phyloP scores from a whole-genome alignment of 2,797 vertebrate species.

The Varecia variegata region DNA sequence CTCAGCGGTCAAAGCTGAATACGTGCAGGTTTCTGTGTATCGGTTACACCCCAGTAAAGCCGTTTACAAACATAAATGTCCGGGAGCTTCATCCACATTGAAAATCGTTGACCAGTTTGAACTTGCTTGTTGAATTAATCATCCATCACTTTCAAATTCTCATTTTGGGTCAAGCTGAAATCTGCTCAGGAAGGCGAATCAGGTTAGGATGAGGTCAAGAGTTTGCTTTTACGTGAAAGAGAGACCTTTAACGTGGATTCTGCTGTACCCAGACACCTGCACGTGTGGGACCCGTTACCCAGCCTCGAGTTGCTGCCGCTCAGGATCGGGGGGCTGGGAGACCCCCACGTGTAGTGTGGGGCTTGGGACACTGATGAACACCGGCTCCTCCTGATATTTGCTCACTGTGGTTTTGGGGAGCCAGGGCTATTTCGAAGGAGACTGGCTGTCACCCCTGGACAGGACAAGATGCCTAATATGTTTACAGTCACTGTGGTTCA shows the following conservation, averaged over 20 bases:
- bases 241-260: not conserved
- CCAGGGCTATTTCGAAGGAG: not conserved
- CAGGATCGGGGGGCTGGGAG: not conserved
- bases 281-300: not conserved
- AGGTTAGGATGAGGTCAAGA: not conserved
- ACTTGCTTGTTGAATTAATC: not conserved
- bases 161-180: not conserved
- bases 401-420: not conserved
- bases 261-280: not conserved
- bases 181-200: not conserved
- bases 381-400: not conserved
- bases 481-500: not conserved
- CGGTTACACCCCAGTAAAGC: not conserved
- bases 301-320: not conserved
- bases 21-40: not conserved
- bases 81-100: rapidly evolving
- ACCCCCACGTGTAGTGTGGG: not conserved
- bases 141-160: not conserved
- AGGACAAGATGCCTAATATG: not conserved
- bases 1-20: not conserved
- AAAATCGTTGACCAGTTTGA: not conserved
- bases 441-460: not conserved
- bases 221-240: not conserved
- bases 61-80: not conserved
- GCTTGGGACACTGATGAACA: not conserved